These are phyloP conservation scores for Drosophila paramelanica DNA, from an alignment of 2,888 invertebrate genomes.

Conservation along the genomic window DNA sequence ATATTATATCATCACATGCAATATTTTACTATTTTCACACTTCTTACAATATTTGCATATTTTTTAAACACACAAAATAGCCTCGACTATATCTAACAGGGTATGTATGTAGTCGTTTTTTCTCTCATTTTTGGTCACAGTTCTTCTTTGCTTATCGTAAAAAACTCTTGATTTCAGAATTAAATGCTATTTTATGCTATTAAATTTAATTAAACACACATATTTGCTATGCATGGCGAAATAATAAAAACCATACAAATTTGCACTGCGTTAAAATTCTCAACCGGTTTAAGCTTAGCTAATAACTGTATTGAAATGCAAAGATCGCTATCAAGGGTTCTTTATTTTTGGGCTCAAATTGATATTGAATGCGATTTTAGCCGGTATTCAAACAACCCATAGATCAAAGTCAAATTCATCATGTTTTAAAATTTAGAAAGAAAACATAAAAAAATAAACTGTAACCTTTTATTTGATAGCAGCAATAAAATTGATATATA, in stretches of 20 bases:
- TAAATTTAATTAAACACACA: slow-evolving; percentile 42
- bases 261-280: slow-evolving; percentile 21
- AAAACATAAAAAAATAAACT: slow-evolving; percentile 1
- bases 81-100: slow-evolving; percentile 1
- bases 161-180: slow-evolving; percentile 20
- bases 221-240: slow-evolving; percentile 18
- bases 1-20: too few relatives aligned
- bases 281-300: slow-evolving; percentile 37
- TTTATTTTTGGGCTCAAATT: neutral
- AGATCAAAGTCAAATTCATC: neutral
- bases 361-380: too few relatives aligned
- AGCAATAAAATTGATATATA: slow-evolving; percentile 15
- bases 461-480: slow-evolving; percentile 6
- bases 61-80: neutral
- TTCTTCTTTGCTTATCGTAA: slow-evolving; percentile 14
- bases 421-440: slow-evolving; percentile 8
- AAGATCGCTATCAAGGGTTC: neutral
- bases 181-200: slow-evolving; percentile 36
- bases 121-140: neutral
- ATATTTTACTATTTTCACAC: too few relatives aligned
- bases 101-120: slow-evolving; percentile 3
- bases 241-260: neutral
- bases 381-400: neutral
- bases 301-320: neutral
- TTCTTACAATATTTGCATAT: neutral